These are phyloP conservation scores for Formica selysi DNA, from an alignment of 1,140 invertebrate genomes.

Conservation along the genomic window DNA sequence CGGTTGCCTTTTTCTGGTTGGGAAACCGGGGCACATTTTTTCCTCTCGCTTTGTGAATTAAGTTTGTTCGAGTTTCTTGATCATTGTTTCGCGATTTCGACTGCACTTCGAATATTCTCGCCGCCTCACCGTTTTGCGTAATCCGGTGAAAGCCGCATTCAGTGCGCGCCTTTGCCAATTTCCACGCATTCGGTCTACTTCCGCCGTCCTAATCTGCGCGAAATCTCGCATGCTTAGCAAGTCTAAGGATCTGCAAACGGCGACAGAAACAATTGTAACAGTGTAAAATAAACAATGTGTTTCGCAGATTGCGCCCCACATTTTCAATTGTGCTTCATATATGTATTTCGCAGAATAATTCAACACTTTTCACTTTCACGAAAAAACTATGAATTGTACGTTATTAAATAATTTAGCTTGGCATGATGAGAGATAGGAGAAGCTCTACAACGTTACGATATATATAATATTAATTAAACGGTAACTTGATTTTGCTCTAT, in stretches of 20 bases:
- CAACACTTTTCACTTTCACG: conserved; percentile 16
- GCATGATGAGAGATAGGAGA: background rate
- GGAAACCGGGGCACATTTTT: conserved; percentile 47
- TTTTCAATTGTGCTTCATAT: conserved; percentile 7
- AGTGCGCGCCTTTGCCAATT: conserved; percentile 59
- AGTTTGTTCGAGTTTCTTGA: conserved; percentile 48
- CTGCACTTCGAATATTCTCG: background rate
- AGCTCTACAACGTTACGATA: no score
- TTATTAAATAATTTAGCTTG: background rate
- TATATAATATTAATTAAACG: background rate
- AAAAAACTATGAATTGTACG: background rate
- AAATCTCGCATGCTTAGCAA: conserved; percentile 15
- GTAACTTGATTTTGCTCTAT: background rate
- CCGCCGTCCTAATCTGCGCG: conserved; percentile 18
- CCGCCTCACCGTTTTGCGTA: conserved; percentile 66
- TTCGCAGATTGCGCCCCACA: background rate
- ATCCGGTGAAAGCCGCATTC: conserved; percentile 71
- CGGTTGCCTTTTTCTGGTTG: conserved; percentile 44
- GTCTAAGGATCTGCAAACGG: background rate
- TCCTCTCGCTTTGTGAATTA: conserved; percentile 33
- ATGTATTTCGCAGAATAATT: conserved; percentile 1
- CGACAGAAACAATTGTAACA: background rate
- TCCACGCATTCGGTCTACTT: conserved; percentile 70
- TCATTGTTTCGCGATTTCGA: conserved; percentile 70
- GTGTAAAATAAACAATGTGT: background rate